Base-by-base conservation (phyloP, 1,140 invertebrate species). In the Hypothenemus hampei region DNA sequence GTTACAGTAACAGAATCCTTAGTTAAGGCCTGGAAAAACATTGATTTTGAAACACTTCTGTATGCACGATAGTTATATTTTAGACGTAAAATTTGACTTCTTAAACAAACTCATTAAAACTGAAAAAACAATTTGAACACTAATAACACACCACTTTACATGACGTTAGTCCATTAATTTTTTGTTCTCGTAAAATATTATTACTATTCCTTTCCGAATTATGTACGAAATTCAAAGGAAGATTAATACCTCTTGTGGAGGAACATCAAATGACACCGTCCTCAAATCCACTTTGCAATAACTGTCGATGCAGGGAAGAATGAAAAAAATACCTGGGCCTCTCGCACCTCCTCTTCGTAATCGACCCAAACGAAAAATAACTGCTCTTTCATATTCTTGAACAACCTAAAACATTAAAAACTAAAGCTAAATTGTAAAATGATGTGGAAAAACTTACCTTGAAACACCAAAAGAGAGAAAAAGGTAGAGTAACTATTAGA, bases 1-100 rank as follows among this genome's bases (percentile, higher is more conserved):
- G 86, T 86, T 0, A 95, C 91, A 0, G 92, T 97, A 1, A 96
- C 92, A 1, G 88, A 91, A 72, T 97, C 93, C 74, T 91, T 88
- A 1, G 90, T 92, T 47, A 97, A 77, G 24, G 95, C 87, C 78
- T 82, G 59, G 36, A 67, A 67, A 29, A 43, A 62, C n/a, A n/a
- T n/a, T n/a, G n/a, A n/a, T n/a, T n/a, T n/a, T n/a, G n/a, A n/a
- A n/a, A n/a, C n/a, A n/a, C n/a, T n/a, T n/a, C n/a, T n/a, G n/a
- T n/a, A n/a, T n/a, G n/a, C n/a, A n/a, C n/a, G n/a, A n/a, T n/a
- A n/a, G n/a, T n/a, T n/a, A n/a, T n/a, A n/a, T n/a, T n/a, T n/a
- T n/a, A n/a, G n/a, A n/a, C n/a, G n/a, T n/a, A n/a, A n/a, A n/a
- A n/a, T n/a, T n/a, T n/a, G n/a, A n/a, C n/a, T n/a, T n/a, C n/a